phyloP scores from a whole-genome alignment of 2,113 vertebrate genomes.

The Neolamprologus caudopunctatus region DNA sequence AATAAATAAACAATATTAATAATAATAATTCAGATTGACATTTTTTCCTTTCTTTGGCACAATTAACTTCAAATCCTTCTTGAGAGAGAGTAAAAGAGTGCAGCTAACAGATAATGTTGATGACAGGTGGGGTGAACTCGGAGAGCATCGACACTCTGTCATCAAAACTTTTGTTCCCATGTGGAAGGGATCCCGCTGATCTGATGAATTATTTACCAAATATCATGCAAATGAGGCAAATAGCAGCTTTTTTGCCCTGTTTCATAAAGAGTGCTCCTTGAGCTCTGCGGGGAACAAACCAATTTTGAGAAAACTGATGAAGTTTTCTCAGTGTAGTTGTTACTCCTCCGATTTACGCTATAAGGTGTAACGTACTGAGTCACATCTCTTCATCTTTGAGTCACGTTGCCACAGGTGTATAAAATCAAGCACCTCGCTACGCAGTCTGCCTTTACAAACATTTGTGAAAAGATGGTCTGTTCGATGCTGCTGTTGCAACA shows the following conservation, averaged over 20 bases:
- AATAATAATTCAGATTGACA: neutral
- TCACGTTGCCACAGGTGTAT: neutral
- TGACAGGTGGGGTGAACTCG: neutral
- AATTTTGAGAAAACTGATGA: neutral
- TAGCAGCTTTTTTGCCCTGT: neutral
- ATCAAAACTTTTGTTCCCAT: neutral
- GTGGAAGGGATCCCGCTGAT: neutral
- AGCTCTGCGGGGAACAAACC: neutral
- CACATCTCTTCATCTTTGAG: neutral
- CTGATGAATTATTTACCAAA: conserved; percentile 46
- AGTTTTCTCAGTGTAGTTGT: neutral
- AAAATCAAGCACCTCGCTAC: neutral
- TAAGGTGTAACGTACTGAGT: neutral
- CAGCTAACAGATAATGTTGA: neutral
- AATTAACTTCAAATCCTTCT: neutral
- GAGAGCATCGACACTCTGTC: conserved; percentile 11
- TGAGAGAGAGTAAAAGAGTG: neutral
- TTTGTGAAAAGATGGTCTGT: neutral
- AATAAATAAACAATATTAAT: neutral
- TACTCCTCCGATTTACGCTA: neutral
- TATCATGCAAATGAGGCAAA: conserved; percentile 32
- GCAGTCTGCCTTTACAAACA: neutral
- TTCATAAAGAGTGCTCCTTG: neutral
- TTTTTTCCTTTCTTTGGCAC: neutral
- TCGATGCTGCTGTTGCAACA: neutral